phyloP scores from a whole-genome alignment of 2,888 invertebrate species.

The Harpalus rubripes region DNA sequence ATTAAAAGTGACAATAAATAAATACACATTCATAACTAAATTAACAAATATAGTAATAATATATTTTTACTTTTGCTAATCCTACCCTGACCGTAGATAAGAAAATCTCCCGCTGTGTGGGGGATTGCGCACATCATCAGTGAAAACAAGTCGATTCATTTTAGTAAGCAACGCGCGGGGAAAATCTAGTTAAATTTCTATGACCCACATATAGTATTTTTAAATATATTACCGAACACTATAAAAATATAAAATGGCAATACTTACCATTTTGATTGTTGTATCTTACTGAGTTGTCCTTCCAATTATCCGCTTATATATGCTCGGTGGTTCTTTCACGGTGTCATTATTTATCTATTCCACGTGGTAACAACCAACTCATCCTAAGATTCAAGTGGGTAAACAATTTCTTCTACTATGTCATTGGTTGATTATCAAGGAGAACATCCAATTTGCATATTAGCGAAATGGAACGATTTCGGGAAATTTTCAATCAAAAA shows the following conservation, averaged over 20 bases:
- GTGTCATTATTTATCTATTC: slow-evolving; percentile 34
- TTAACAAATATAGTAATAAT: too few species aligned
- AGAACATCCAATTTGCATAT: slow-evolving; percentile 16
- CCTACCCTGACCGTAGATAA: too few species aligned
- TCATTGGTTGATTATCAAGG: slow-evolving; percentile 46
- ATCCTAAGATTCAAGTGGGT: slow-evolving; percentile 32
- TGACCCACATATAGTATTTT: too few species aligned
- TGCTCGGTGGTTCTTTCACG: slow-evolving; percentile 8
- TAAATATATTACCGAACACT: too few species aligned
- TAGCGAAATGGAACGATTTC: slow-evolving; percentile 21
- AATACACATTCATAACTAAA: too few species aligned
- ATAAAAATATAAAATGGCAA: not conserved
- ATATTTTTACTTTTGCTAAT: too few species aligned
- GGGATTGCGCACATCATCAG: too few species aligned
- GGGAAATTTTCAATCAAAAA: not conserved
- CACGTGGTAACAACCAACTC: slow-evolving; percentile 21
- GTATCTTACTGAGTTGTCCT: slow-evolving; percentile 32
- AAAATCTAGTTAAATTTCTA: too few species aligned
- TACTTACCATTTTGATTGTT: slow-evolving; percentile 69
- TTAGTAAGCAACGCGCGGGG: too few species aligned
- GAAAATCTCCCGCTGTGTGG: too few species aligned
- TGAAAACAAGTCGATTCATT: too few species aligned
- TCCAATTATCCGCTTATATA: slow-evolving; percentile 30
- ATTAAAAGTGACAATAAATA: too few species aligned
- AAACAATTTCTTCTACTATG: slow-evolving; percentile 40